A percentile compares a stretch with the other conserved stretches of the same genome.
Conservation (phyloP, 1,140 invertebrate species). For the Achatina immaculata region DNA sequence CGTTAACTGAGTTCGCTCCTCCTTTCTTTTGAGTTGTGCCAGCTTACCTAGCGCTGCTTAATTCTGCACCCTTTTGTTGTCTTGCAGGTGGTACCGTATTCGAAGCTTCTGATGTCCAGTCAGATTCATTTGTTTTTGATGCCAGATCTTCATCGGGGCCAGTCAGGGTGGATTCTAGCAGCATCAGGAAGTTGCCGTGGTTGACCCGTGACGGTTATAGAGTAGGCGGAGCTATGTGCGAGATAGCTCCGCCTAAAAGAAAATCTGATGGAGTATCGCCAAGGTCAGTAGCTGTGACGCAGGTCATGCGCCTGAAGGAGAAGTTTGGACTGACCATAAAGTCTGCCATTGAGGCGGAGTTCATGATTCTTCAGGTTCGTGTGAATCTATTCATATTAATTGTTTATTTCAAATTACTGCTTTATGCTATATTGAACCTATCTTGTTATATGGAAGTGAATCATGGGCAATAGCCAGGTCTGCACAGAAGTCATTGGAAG, state of each 20-base stretch:
- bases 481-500: too few species aligned
- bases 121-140: conserved; percentile 10
- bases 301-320: conserved; percentile 15
- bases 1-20: too few species aligned
- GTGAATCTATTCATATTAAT: background rate
- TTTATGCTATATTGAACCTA: too few species aligned
- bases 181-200: background rate
- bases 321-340: conserved; percentile 31
- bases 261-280: background rate
- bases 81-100: background rate
- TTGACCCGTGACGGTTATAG: background rate
- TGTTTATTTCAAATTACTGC: too few species aligned
- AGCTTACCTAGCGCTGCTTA: too few species aligned
- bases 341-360: conserved; percentile 40
- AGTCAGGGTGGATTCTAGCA: background rate
- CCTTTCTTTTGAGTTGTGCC: too few species aligned
- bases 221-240: conserved; percentile 14
- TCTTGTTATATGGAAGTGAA: too few species aligned
- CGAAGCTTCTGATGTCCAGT: background rate
- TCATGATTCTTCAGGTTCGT: conserved; percentile 31
- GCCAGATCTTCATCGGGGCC: background rate
- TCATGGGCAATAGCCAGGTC: too few species aligned
- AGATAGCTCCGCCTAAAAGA: background rate
- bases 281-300: conserved; percentile 6
- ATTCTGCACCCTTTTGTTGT: too few species aligned